phyloP scores from a whole-genome alignment of 2,113 vertebrate species.

The Strigops habroptila region DNA sequence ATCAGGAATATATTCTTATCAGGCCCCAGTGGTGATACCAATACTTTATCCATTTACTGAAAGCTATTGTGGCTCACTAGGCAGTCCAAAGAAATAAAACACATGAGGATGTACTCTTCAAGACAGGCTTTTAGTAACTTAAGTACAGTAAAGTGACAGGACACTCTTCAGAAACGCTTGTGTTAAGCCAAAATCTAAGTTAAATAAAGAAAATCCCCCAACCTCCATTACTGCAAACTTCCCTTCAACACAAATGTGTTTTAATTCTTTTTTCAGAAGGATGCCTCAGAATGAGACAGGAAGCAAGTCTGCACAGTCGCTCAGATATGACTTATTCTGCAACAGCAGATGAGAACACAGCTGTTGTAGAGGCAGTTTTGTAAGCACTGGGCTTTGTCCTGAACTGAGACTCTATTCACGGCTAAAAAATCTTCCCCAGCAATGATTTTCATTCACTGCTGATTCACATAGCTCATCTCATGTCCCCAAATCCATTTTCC shows the following conservation, averaged over 20 bases:
- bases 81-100: background rate
- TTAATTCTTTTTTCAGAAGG: background rate
- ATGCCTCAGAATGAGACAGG: background rate
- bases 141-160: background rate
- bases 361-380: background rate
- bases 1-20: background rate
- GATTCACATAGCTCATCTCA: background rate
- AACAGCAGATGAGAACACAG: background rate
- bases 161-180: background rate
- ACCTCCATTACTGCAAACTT: background rate
- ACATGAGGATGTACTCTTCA: background rate
- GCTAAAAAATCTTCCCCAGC: background rate
- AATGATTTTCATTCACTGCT: background rate
- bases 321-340: background rate
- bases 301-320: accelerated
- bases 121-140: background rate
- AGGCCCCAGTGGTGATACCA: background rate
- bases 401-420: background rate
- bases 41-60: background rate
- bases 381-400: background rate
- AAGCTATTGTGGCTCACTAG: background rate
- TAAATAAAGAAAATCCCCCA: background rate
- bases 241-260: background rate
- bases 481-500: background rate
- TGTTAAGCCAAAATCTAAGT: background rate